Percentiles rank a stretch among this genome's conserved stretches.
Evolutionary conservation across 2,113 vertebrate genomes (phyloP).

Genomic region (Pavo muticus): DNA sequence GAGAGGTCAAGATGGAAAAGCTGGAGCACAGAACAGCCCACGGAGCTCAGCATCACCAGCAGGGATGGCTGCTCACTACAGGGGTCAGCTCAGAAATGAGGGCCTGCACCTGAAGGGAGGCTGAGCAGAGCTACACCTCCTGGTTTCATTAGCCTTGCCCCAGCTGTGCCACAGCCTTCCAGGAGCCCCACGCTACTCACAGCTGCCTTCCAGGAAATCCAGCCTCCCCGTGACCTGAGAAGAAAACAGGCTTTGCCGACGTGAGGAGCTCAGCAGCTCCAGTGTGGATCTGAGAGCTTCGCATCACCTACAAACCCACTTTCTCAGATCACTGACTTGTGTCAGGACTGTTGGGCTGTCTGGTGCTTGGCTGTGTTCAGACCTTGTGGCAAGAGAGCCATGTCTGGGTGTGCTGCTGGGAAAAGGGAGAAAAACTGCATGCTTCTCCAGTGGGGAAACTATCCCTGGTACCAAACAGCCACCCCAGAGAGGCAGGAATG

Average conservation of each 20-base stretch:
- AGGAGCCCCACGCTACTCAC: neutral
- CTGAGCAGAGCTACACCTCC: neutral
- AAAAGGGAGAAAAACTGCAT: neutral
- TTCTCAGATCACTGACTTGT: conserved; percentile 37
- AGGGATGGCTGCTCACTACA: neutral
- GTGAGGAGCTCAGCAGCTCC: conserved; percentile 14
- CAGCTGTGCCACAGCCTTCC: neutral
- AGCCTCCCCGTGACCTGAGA: conserved; percentile 6
- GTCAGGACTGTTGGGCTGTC: conserved; percentile 29
- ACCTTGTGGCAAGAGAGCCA: neutral
- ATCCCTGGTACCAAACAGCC: neutral
- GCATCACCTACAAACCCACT: conserved; percentile 60
- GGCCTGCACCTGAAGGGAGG: neutral
- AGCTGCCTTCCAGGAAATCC: neutral
- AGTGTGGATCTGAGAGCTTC: conserved; percentile 10
- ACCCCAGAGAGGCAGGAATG: conserved; percentile 1
- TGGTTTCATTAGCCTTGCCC: neutral
- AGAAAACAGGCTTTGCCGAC: conserved; percentile 39
- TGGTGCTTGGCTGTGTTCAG: conserved; percentile 34
- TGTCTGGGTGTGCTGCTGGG: neutral
- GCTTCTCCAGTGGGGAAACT: neutral
- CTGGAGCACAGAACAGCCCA: neutral
- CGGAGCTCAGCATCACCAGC: neutral
- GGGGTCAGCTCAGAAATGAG: neutral
- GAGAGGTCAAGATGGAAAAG: neutral